Conservation (phyloP, 2,113 vertebrate species). For the Misgurnus anguillicaudatus region DNA sequence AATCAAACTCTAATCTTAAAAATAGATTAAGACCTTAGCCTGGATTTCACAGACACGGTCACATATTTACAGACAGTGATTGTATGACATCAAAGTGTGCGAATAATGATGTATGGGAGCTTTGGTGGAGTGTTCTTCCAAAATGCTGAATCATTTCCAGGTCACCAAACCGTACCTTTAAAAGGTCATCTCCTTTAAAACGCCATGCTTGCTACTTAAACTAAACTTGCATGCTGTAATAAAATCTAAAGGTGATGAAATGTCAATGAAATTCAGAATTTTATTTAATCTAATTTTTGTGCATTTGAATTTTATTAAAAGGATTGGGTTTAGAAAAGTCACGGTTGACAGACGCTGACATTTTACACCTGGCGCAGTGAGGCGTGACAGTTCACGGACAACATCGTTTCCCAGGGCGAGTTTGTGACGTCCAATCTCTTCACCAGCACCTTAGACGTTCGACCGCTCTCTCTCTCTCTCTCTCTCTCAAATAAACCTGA, state of each 20-base stretch:
- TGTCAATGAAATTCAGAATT: not conserved
- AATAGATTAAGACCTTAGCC: too few species aligned
- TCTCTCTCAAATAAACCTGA: not conserved
- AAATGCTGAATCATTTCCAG: conserved; percentile 19
- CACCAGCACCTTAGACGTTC: not conserved
- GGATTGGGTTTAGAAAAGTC: conserved; percentile 16
- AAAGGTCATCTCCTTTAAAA: conserved; percentile 19
- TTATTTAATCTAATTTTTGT: not conserved
- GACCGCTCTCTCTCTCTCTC: not conserved
- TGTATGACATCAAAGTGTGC: not conserved
- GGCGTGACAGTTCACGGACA: not conserved
- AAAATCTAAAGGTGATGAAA: conserved; percentile 2
- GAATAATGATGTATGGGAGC: not conserved
- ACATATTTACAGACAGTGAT: too few species aligned
- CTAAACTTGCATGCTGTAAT: conserved; percentile 7
- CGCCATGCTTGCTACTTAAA: conserved; percentile 3
- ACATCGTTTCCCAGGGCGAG: not conserved
- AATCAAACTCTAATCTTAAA: too few species aligned
- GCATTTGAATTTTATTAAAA: conserved; percentile 16
- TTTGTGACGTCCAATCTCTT: not conserved
- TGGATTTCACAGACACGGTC: too few species aligned
- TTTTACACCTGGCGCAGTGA: conserved; percentile 38
- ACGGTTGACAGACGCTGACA: conserved; percentile 31
- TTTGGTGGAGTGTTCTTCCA: not conserved
- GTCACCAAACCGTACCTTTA: conserved; percentile 3